Evolutionary conservation across 35 echinoderm and acorn worm genomes (phyloP), one percentile per base, ranked within the genome.

Genomic region (Lytechinus pictus): DNA sequence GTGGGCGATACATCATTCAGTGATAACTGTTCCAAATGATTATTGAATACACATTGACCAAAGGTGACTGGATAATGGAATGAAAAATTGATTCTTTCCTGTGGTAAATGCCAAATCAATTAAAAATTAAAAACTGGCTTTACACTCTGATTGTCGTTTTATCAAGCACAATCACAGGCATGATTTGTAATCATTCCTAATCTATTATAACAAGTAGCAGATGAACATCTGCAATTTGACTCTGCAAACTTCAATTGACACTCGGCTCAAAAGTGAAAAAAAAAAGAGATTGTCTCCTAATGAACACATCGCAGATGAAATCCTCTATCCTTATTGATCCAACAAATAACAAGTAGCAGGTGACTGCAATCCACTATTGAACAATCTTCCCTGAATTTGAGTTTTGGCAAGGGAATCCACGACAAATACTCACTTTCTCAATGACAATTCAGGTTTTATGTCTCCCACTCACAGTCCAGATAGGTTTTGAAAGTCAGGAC

Each of bases 81-180:
- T 3, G 66, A 79, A 79, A 19, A 79, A 79, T 79, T 79, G 66
- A 79, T 79, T 24, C n/a, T n/a, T 79, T 79, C 66, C 66, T 79
- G 66, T 79, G 66, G 66, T 79, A 24, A 79, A 79, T 79, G 66
- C 66, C 66, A 79, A 79, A 79, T 79, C 66, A 79, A 79, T 79
- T 79, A 79, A 79, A 24, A 79, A 79, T 79, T 24, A 79, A 79
- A 79, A 79, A 79, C 66, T 79, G 66, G 66, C 66, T 79, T 19
- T 24, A 24, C 21, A 79, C 6, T 6, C 66, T n/a, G 12, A 79
- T 79, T 79, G 66, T 79, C 66, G 24, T 16, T 16, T 58, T 58
- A 58, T 58, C 9, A 8, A 58, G 56, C 56, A 13, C 56, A 58
- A 44, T 58, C 56, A 13, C 56, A 58, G 56, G 13, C 56, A 58